Conservation (phyloP, 2,888 invertebrate species). For the Uloborus plumipes region DNA sequence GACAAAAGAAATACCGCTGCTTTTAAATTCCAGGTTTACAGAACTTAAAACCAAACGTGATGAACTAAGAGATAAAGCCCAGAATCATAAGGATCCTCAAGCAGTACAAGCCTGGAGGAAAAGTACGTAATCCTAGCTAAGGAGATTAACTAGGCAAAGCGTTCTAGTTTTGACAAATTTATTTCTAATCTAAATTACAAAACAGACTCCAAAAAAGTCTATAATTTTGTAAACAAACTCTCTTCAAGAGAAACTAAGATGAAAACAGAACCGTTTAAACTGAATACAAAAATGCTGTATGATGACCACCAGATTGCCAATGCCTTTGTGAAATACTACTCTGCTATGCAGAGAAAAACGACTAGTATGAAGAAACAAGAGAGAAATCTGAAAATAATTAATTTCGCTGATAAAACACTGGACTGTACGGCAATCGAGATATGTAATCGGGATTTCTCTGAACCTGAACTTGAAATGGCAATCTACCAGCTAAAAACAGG, state of each 20-base stretch:
- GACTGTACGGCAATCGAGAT: background rate
- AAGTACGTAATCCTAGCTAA: background rate
- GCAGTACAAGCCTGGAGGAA: background rate
- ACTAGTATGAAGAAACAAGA: background rate
- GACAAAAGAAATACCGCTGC: conserved; percentile 9
- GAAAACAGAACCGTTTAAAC: background rate
- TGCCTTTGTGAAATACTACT: background rate
- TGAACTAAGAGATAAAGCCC: background rate
- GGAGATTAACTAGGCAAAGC: background rate
- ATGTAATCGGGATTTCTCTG: background rate
- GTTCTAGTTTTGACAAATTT: background rate
- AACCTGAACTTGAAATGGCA: background rate
- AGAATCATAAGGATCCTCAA: conserved; percentile 3
- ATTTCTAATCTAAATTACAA: background rate
- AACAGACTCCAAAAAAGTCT: background rate
- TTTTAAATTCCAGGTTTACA: conserved; percentile 22
- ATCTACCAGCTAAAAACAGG: background rate
- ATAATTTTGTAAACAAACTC: background rate
- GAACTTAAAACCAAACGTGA: conserved; percentile 4
- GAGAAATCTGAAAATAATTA: background rate
- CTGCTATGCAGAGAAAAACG: background rate
- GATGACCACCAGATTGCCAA: background rate
- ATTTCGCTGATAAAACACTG: background rate
- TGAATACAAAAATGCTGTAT: background rate
- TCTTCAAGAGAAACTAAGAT: background rate